Conservation (phyloP, 2,888 invertebrate species). For the Phengaris alcon region DNA sequence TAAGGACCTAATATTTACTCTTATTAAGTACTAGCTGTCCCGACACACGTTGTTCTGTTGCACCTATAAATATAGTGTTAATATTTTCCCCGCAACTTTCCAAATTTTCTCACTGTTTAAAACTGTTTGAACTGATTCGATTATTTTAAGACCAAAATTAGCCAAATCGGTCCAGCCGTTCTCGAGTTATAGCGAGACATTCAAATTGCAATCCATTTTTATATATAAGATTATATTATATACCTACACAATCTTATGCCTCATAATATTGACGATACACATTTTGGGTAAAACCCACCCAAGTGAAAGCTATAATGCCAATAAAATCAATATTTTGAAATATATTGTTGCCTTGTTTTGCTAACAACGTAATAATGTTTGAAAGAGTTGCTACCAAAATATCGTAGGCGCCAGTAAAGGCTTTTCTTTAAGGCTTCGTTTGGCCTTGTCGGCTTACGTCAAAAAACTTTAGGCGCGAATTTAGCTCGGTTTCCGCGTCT, state of each 20-base stretch:
- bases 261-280: neutral
- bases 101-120: neutral
- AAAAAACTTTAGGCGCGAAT: neutral
- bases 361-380: neutral
- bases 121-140: too few species aligned
- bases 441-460: conserved; percentile 6
- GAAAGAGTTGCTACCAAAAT: neutral
- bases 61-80: too few species aligned
- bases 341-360: neutral
- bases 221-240: too few species aligned
- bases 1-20: too few species aligned
- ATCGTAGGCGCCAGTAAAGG: neutral
- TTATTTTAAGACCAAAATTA: too few species aligned
- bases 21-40: too few species aligned
- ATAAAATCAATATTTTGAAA: conserved; percentile 7
- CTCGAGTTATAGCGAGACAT: too few species aligned
- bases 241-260: neutral
- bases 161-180: too few species aligned
- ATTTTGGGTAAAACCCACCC: conserved; percentile 8
- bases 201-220: too few species aligned
- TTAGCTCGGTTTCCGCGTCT: neutral
- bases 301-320: neutral
- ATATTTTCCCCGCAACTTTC: neutral
- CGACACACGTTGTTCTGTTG: too few species aligned
- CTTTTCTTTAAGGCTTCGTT: neutral